Conservation (phyloP, 2,113 vertebrate genomes). For the Erpornis zantholeuca region DNA sequence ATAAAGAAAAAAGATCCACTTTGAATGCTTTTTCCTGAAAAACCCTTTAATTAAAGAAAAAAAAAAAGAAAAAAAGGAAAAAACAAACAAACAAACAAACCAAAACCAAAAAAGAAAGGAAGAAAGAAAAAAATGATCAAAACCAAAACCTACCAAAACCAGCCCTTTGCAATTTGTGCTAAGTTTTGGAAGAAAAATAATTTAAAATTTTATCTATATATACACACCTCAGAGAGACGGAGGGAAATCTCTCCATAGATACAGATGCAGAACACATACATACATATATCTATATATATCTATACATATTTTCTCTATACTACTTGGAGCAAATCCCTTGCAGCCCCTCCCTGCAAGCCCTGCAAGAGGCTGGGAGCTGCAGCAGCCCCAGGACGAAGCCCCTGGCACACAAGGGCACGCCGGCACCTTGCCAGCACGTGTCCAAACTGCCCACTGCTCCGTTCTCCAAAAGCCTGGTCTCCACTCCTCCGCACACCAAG, state of each 20-base stretch:
- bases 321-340: neutral
- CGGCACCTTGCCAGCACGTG: neutral
- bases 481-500: neutral
- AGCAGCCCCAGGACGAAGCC: neutral
- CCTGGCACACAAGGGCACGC: rapidly evolving
- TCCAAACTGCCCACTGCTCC: neutral
- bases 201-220: neutral
- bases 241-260: neutral
- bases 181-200: neutral
- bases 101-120: neutral
- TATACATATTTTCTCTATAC: too few relatives aligned
- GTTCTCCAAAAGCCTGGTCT: neutral
- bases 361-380: neutral
- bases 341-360: neutral
- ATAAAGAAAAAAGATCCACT: neutral
- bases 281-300: neutral
- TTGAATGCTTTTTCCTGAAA: neutral
- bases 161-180: neutral
- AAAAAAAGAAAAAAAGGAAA: neutral
- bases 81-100: neutral
- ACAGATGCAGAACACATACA: neutral
- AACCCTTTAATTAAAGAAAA: neutral
- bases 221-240: neutral
- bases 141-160: neutral
- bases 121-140: rapidly evolving